Base-by-base conservation (phyloP, 2,888 invertebrate species). In the Leptinotarsa haldemani region DNA sequence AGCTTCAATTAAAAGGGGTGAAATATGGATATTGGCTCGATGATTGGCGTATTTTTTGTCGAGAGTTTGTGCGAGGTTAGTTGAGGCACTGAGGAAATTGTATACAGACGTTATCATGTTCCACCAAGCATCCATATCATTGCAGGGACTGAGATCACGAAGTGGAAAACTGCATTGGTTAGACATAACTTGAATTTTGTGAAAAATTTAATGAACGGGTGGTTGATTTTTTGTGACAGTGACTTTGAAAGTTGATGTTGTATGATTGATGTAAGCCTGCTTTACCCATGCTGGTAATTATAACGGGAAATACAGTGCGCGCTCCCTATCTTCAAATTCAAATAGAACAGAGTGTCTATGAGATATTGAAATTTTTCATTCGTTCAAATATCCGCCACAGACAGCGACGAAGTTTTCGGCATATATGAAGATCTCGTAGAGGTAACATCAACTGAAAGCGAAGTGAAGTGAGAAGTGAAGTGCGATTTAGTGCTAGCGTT, bases 61-160 rank as follows among this genome's bases (percentile, higher is more conserved):
- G 30, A 76, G 52, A n/a, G 73, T 70, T 22, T 73, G 68, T 2
- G 73, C 73, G 16, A 73, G 25, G 9, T 71, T 52, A 9, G 76
- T 76, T 0, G 73, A 73, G 4, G 73, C 76, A 40, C 65, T 73
- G n/a, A 73, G 48, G 48, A 76, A 76, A 53, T 76, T 76, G 16
- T 73, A 73, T 16, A 70, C 58, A 7, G 73, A 64, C 25, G 69
- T 48, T n/a, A 76, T 71, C 70, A 76, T 73, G n/a, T 67, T 71
- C 71, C 71, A 71, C 76, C 73, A 73, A 5, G 70, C 75, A 15
- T 74, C 68, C 64, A 70, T 56, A 46, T 73, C 65, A 20, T 64
- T 18, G 30, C 30, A 56, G n/a, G 53, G 67, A 18, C 40, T 20
- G 12, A 40, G 12, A 30, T 65, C 50, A 16, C 18, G 48, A 30